A percentile compares a stretch with the other conserved stretches of the same genome.
Evolutionary conservation across 2,797 vertebrate species (phyloP).

Genomic region (Neosalanx taihuensis): DNA sequence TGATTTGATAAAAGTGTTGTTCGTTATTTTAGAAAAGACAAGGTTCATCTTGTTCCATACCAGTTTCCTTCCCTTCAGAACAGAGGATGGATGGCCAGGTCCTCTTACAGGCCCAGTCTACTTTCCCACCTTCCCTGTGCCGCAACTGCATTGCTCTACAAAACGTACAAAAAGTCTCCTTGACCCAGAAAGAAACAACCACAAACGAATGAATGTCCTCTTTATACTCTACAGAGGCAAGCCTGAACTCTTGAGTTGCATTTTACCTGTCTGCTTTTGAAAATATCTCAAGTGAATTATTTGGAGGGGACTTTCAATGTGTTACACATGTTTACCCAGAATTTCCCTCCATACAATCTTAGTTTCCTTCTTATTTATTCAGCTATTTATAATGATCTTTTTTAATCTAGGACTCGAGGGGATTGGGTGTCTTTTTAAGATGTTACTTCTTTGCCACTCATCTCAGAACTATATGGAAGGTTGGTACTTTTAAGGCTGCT

Average conservation of each 20-base stretch:
- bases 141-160: conserved; percentile 58
- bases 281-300: neutral
- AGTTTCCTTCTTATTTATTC: neutral
- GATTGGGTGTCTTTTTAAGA: conserved; percentile 15
- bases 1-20: neutral
- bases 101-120: conserved; percentile 26
- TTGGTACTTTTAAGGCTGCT: conserved; percentile 14
- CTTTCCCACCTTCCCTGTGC: conserved; percentile 36
- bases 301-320: neutral
- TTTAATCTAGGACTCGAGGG: neutral
- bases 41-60: neutral
- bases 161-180: conserved; percentile 68
- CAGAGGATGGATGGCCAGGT: conserved; percentile 51
- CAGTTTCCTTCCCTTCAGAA: conserved; percentile 31
- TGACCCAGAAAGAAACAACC: conserved; percentile 70
- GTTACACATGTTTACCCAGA: neutral
- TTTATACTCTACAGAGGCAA: conserved; percentile 52
- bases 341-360: neutral
- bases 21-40: neutral
- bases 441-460: conserved; percentile 5
- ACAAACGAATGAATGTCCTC: conserved; percentile 46
- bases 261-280: neutral
- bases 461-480: conserved; percentile 36
- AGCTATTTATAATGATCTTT: neutral
- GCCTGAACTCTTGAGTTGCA: conserved; percentile 36